Percentiles rank a stretch among this genome's conserved stretches.
Evolutionary conservation across 2,113 vertebrate species (phyloP).

Genomic region (Caloenas nicobarica): DNA sequence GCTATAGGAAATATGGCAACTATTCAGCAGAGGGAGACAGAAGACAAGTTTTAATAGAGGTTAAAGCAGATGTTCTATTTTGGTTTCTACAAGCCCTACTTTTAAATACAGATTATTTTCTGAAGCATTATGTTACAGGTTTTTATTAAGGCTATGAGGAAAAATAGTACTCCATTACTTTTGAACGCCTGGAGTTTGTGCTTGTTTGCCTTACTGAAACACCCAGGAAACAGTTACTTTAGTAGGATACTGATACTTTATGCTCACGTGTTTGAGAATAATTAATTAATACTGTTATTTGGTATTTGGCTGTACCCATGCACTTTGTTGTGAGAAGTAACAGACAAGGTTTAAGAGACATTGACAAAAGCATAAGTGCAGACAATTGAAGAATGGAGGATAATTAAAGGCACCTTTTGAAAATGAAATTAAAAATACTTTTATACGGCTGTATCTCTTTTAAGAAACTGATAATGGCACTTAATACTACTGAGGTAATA

Average conservation of each 20-base stretch:
- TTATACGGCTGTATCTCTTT: neutral
- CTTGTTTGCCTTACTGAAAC: neutral
- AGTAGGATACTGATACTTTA: neutral
- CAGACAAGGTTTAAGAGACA: neutral
- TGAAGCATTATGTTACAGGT: neutral
- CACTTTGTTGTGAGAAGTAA: neutral
- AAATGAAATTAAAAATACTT: neutral
- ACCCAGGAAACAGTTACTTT: neutral
- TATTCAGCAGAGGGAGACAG: neutral
- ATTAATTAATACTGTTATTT: neutral
- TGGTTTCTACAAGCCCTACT: neutral
- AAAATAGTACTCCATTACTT: neutral
- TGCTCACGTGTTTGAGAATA: neutral
- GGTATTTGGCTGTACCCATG: neutral
- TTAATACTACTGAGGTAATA: neutral
- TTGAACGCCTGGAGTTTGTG: neutral
- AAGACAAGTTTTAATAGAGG: neutral
- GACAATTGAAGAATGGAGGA: neutral
- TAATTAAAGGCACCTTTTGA: neutral
- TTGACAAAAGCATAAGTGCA: rapidly evolving
- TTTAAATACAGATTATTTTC: neutral
- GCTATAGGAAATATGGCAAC: neutral
- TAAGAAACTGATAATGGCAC: neutral
- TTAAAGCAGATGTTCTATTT: neutral
- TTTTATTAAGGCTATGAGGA: neutral